Evolutionary conservation across 2,888 invertebrate species (phyloP).

Genomic region (Synanthedon tipuliformis): DNA sequence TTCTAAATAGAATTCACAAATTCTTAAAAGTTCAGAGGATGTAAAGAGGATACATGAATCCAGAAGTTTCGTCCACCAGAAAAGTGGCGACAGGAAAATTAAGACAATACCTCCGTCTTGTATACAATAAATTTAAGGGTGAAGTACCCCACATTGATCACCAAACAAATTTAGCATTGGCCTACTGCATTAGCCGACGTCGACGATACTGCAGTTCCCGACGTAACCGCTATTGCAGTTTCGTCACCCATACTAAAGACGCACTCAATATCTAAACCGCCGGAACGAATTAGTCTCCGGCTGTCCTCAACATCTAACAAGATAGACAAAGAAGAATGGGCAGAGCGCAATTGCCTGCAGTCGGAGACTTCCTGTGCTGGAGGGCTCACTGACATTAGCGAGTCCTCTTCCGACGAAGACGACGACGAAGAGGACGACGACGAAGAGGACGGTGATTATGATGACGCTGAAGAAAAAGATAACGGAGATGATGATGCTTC

Average conservation of each 20-base stretch:
- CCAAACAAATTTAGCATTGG: constrained; percentile 37
- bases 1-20: no score
- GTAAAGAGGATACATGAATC: constrained; percentile 48
- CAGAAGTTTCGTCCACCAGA: constrained; percentile 78
- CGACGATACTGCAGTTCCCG: constrained; percentile 1
- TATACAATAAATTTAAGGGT: constrained; percentile 91
- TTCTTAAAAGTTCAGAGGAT: no score
- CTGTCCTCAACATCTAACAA: constrained; percentile 55
- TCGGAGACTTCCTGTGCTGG: constrained; percentile 72
- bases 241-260: constrained; percentile 15
- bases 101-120: constrained; percentile 87
- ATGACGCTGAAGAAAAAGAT: constrained; percentile 23
- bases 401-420: no score
- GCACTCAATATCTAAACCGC: constrained; percentile 25
- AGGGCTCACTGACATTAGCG: constrained; percentile 25
- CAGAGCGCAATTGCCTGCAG: constrained; percentile 90
- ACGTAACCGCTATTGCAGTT: no score
- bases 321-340: constrained; percentile 97
- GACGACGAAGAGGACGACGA: constrained; percentile 28
- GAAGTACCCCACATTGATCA: constrained; percentile 79
- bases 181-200: no score
- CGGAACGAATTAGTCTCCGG: constrained; percentile 54
- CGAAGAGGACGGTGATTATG: constrained; percentile 48
- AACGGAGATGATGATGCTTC: constrained; percentile 33
- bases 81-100: constrained; percentile 81